Evolutionary conservation across 2,888 invertebrate genomes (phyloP).

Genomic region (Cerastis rubricosa): DNA sequence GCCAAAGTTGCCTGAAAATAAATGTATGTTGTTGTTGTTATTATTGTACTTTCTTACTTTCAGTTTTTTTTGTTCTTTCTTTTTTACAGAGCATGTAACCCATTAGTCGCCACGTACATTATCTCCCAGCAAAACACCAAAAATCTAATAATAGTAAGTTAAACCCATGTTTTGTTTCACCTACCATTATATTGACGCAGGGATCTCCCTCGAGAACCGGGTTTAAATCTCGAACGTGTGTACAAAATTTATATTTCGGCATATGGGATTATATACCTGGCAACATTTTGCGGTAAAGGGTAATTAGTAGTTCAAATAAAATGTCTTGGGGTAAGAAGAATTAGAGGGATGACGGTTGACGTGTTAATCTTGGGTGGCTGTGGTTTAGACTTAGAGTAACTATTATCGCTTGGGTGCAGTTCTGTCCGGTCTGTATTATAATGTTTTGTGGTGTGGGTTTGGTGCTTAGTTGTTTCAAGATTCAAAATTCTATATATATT

Average conservation of each 20-base stretch:
- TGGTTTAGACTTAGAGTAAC: slow-evolving; percentile 17
- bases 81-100: not conserved
- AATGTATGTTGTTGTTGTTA: too few relatives aligned
- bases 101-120: not conserved
- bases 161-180: slow-evolving; percentile 64
- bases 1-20: too few relatives aligned
- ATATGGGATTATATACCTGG: slow-evolving; percentile 66
- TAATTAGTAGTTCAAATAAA: slow-evolving; percentile 61
- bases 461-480: not conserved
- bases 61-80: not conserved
- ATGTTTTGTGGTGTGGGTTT: not conserved
- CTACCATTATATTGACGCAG: slow-evolving; percentile 70
- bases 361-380: slow-evolving; percentile 40
- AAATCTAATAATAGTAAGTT: slow-evolving; percentile 65
- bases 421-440: not conserved
- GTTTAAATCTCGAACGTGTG: slow-evolving; percentile 67
- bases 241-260: slow-evolving; percentile 70
- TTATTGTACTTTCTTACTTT: not conserved
- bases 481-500: too few relatives aligned
- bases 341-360: slow-evolving; percentile 48
- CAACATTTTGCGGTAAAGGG: slow-evolving; percentile 51
- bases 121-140: not conserved
- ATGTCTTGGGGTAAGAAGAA: slow-evolving; percentile 46
- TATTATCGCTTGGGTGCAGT: slow-evolving; percentile 45
- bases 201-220: slow-evolving; percentile 71